These are phyloP conservation scores for Phalera bucephala DNA, from an alignment of 2,888 invertebrate genomes.

Conservation along the genomic window DNA sequence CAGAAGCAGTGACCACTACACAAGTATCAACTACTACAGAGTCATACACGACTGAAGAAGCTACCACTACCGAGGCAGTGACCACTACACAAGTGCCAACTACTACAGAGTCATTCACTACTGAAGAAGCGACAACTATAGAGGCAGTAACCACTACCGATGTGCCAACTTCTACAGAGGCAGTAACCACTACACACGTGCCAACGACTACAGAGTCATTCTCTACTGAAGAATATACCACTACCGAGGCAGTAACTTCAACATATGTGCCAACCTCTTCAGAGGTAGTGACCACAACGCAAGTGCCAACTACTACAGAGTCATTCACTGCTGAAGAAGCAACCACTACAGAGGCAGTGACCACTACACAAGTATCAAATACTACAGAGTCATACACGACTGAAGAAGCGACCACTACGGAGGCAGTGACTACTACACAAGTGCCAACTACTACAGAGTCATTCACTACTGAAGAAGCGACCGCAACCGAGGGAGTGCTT, in stretches of 20 bases:
- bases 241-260: neutral
- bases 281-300: constrained; percentile 5
- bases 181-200: constrained; percentile 2
- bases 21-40: neutral
- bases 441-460: neutral
- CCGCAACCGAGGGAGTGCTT: neutral
- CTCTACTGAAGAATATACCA: neutral
- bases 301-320: neutral
- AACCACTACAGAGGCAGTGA: constrained; percentile 3
- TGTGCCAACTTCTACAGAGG: constrained; percentile 4
- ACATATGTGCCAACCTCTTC: constrained; percentile 4
- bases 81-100: neutral
- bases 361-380: constrained; percentile 1
- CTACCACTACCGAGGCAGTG: constrained; percentile 3
- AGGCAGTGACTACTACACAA: neutral
- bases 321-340: constrained; percentile 2
- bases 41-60: constrained; percentile 5
- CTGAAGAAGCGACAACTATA: no score
- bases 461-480: no score
- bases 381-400: constrained; percentile 6
- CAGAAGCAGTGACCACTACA: constrained; percentile 2
- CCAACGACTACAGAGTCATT: neutral
- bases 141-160: constrained; percentile 2
- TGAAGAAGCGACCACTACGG: constrained; percentile 4
- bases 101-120: no score